phyloP scores from a whole-genome alignment of 1,140 invertebrate species.

The Gyrodactylus salaris region DNA sequence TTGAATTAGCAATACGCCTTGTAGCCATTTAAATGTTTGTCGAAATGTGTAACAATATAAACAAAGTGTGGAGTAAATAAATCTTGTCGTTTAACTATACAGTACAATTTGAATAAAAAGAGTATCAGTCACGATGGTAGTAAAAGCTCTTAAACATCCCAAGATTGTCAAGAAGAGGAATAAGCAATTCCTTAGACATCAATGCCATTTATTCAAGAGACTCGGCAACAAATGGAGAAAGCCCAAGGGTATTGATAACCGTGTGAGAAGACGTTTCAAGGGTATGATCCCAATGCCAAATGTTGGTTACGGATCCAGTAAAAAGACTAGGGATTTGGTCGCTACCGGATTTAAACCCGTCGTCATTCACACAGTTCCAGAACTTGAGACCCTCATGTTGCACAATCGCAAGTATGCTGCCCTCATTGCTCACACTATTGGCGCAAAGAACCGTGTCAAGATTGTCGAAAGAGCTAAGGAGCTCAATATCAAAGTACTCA shows the following conservation, averaged over 20 bases:
- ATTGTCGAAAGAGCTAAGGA: slow-evolving; percentile 87
- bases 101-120: not conserved
- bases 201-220: slow-evolving; percentile 3
- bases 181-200: slow-evolving; percentile 66
- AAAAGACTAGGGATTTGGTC: slow-evolving; percentile 66
- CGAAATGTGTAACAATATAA: no score
- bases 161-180: slow-evolving; percentile 72
- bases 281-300: slow-evolving; percentile 91
- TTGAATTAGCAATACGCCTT: not conserved
- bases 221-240: slow-evolving; percentile 41
- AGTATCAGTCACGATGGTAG: not conserved
- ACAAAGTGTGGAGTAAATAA: not conserved
- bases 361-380: slow-evolving; percentile 45
- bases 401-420: slow-evolving; percentile 82
- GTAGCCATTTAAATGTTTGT: not conserved
- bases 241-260: slow-evolving; percentile 95
- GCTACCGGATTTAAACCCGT: slow-evolving; percentile 89
- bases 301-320: slow-evolving; percentile 86
- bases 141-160: slow-evolving; percentile 32
- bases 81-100: not conserved
- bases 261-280: slow-evolving; percentile 85
- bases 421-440: slow-evolving; percentile 80
- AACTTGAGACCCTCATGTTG: slow-evolving; percentile 91
- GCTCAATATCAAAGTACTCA: slow-evolving; percentile 66
- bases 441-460: slow-evolving; percentile 64